Conservation (phyloP, 2,113 vertebrate species). For the Origma solitaria region DNA sequence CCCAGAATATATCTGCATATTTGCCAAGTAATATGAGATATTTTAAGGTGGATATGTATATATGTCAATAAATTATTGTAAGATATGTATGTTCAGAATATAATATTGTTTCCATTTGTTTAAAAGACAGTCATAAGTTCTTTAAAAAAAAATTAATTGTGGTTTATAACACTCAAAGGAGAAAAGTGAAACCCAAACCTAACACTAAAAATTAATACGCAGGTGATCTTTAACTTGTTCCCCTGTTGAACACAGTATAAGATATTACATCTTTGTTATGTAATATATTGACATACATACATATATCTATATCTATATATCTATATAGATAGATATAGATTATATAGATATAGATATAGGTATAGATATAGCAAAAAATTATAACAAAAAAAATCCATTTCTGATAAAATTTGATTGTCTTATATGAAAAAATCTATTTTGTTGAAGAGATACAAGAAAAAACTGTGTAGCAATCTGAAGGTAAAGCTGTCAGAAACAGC, state of each 20-base stretch:
- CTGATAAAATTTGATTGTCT: background rate
- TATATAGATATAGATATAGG: too few relatives aligned
- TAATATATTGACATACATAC: background rate
- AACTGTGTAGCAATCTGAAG: background rate
- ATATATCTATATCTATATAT: too few relatives aligned
- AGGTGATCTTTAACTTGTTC: background rate
- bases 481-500: background rate
- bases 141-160: background rate
- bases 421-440: background rate
- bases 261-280: background rate
- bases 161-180: background rate
- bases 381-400: background rate
- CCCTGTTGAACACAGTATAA: background rate
- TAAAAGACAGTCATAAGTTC: background rate
- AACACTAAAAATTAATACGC: background rate
- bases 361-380: background rate
- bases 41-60: background rate
- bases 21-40: background rate
- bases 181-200: background rate
- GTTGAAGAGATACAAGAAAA: background rate
- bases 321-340: background rate
- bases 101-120: background rate
- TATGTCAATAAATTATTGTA: rapidly evolving
- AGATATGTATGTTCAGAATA: background rate
- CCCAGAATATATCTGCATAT: background rate